Base-by-base conservation (phyloP, 2,113 vertebrate species). In the Protobothrops flavoviridis region DNA sequence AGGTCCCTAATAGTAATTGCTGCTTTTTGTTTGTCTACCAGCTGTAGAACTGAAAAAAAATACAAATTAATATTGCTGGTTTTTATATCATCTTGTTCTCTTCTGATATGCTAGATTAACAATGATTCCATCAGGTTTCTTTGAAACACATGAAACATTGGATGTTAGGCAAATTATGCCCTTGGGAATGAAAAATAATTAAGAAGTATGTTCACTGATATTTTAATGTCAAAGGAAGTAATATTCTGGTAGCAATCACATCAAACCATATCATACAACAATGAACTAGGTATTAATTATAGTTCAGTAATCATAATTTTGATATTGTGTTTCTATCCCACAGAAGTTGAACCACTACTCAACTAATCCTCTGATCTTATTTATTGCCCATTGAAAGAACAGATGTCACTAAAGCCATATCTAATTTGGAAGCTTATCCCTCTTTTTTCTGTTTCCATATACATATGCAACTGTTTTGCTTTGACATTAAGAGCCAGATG, bases 191-290 rank as follows among this genome's bases (percentile, higher is more conserved):
- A 94, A 91, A 92, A 95, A 93, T 95, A 96, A 93, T 93, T 96
- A 93, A 97, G 94, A 95, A 94, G 91, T 93, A 95, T 95, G 95
- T 95, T 96, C 94, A 53, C 94, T 95, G 95, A 95, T 94, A 94
- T 97, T 97, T 97, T 95, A 94, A 93, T 96, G 95, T 96, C 94
- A 95, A 97, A 96, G 64, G 26, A 86, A 93, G 89, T 94, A 96
- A 96, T 96, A 91, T 88, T 94, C 86, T 93, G 94, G 86, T 90
- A 96, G 93, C 86, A 96, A 53, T 43, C 93, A 92, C 94, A 91
- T 96, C 92, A 96, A 95, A 96, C 59, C 96, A 85, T 94, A 57
- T 95, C 94, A 96, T 91, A 53, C 92, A 94, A 94, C 93, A 95
- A 64, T 92, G 92, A 95, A 92, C 55, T 95, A 95, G 92, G 85